phyloP scores from a whole-genome alignment of 2,797 vertebrate species.

The Dipus sagitta region DNA sequence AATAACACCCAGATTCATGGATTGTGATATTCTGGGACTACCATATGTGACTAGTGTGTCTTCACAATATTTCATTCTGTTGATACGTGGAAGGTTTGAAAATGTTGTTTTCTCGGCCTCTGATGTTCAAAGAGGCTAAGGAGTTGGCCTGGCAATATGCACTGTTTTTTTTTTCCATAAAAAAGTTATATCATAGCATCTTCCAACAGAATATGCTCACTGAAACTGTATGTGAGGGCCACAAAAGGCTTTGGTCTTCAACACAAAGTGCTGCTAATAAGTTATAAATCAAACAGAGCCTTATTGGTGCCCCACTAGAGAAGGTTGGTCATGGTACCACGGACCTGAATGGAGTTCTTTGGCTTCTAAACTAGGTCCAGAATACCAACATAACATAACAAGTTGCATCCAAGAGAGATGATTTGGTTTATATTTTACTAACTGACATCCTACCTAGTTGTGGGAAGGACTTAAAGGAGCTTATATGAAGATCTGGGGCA shows the following conservation, averaged over 20 bases:
- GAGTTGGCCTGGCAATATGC: constrained; percentile 72
- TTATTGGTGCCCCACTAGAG: not conserved
- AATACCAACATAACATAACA: not conserved
- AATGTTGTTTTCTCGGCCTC: constrained; percentile 81
- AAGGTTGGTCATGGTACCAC: not conserved
- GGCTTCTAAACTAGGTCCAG: not conserved
- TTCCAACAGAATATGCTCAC: constrained; percentile 51
- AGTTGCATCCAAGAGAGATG: not conserved
- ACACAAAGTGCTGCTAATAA: constrained; percentile 61
- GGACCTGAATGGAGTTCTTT: constrained; percentile 6
- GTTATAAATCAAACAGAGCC: not conserved
- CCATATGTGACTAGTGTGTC: constrained; percentile 80
- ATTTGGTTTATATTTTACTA: not conserved
- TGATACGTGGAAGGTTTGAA: constrained; percentile 79
- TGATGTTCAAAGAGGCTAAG: constrained; percentile 72
- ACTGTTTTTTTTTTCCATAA: constrained; percentile 61
- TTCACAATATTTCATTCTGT: constrained; percentile 85
- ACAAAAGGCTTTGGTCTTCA: constrained; percentile 29
- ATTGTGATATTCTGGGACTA: constrained; percentile 80
- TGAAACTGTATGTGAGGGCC: constrained; percentile 33
- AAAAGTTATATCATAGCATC: constrained; percentile 62
- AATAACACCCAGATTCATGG: constrained; percentile 79
- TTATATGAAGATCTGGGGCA: not conserved
- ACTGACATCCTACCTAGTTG: not conserved
- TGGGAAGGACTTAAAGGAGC: not conserved